Base-by-base conservation (phyloP, 2,888 invertebrate species). In the Prenolepis imparis region DNA sequence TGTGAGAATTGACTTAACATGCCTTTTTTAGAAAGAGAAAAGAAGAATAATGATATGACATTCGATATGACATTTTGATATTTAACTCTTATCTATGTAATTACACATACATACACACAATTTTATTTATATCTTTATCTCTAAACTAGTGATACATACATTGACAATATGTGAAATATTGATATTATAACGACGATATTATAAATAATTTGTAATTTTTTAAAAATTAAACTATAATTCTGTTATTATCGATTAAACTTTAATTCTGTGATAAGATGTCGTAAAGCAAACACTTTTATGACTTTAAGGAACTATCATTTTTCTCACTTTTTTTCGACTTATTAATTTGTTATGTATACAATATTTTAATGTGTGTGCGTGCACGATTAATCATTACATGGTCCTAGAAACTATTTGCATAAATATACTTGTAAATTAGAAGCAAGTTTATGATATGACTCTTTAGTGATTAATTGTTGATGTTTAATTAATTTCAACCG, bases 401-500 rank as follows among this genome's bases (percentile, higher is more conserved):
- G 1, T 3, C 24, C 36, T 21, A 48, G 48, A 18, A 75, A 57
- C 21, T 36, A 11, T 75, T 64, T 8, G 0, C 9, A 11, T 9
- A 75, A 64, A 24, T 24, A 44, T 36, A 52, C 44, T 0, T 5
- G 3, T 44, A 28, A 61, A 61, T 32, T 36, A 24, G n/a, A 39
- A 52, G 24, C 18, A 3, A 18, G 5, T 64, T 64, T 3, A 32
- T 32, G 24, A 64, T 36, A 48, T 0, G 28, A 28, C 18, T 6
- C 24, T 48, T 63, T 63, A 64, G 48, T 6, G 18, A 11, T 63
- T 52, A 48, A 75, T 64, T 52, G 24, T 64, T 52, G 48, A 74
- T 48, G 48, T 74, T 63, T 74, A 74, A 75, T 52, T 75, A 64
- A 75, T 18, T 75, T 24, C 28, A 64, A n/a, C 11, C 52, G 18